Percentiles rank a stretch among this genome's conserved stretches.
phyloP scores from a whole-genome alignment of 2,797 vertebrate genomes.

The Onychomys leucogaster region DNA sequence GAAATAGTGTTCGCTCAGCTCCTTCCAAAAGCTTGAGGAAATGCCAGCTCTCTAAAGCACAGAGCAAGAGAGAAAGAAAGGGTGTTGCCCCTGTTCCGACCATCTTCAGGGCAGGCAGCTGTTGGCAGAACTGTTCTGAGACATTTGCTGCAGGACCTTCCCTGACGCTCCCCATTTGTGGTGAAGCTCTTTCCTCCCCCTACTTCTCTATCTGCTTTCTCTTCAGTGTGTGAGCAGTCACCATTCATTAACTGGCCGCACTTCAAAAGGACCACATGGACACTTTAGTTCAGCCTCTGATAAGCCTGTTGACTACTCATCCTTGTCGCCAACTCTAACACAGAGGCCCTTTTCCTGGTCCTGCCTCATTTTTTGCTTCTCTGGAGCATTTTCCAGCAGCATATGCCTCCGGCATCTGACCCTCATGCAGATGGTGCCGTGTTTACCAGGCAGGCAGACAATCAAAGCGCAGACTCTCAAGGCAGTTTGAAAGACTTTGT shows the following conservation, averaged over 20 bases:
- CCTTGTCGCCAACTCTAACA: neutral
- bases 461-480: neutral
- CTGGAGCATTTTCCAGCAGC: neutral
- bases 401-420: too few relatives aligned
- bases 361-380: neutral
- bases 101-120: neutral
- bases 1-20: constrained; percentile 26
- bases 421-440: neutral
- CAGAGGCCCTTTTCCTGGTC: neutral
- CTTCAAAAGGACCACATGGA: neutral
- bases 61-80: neutral
- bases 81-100: neutral
- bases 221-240: neutral
- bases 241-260: neutral
- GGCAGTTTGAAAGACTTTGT: neutral
- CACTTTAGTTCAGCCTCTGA: neutral
- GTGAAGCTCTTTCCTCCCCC: neutral
- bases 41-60: neutral
- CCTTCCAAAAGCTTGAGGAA: constrained; percentile 28
- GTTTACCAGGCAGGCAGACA: neutral
- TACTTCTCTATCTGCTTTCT: neutral
- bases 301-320: neutral
- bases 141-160: neutral
- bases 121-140: neutral
- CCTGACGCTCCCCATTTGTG: neutral